phyloP scores from a whole-genome alignment of 2,113 vertebrate species.

The Siphamia tubifer region DNA sequence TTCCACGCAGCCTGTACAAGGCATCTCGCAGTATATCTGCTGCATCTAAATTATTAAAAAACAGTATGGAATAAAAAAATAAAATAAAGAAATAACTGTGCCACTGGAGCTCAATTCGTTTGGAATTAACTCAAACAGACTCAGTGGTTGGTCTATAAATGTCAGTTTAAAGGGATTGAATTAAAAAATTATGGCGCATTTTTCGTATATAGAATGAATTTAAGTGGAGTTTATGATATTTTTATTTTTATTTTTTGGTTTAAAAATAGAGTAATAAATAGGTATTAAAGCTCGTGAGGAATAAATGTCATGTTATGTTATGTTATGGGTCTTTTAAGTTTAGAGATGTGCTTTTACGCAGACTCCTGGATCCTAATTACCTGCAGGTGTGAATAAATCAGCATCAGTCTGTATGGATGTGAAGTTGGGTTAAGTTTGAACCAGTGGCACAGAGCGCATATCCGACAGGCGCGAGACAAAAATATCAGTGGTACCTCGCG shows the following conservation, averaged over 20 bases:
- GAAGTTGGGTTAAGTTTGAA: constrained; percentile 52
- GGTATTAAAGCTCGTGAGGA: too few species aligned
- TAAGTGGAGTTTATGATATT: not conserved
- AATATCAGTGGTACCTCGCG: too few species aligned
- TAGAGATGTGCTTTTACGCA: constrained; percentile 18
- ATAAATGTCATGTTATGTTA: too few species aligned
- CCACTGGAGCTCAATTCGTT: constrained; percentile 18
- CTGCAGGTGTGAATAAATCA: constrained; percentile 12
- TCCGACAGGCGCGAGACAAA: not conserved
- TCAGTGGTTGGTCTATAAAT: not conserved
- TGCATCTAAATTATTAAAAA: constrained; percentile 54
- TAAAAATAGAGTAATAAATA: too few species aligned
- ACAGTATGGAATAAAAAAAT: not conserved
- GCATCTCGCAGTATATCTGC: constrained; percentile 11
- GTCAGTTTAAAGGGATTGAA: not conserved
- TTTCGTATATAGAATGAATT: not conserved
- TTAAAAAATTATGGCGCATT: constrained; percentile 8
- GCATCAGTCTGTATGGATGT: not conserved
- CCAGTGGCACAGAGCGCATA: not conserved
- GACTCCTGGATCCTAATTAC: not conserved
- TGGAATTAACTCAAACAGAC: constrained; percentile 18
- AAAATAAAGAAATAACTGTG: too few species aligned
- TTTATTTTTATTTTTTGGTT: not conserved
- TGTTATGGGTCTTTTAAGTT: not conserved
- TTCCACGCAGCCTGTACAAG: not conserved